Conservation (phyloP, 2,888 invertebrate species). For the Amiota mariae region DNA sequence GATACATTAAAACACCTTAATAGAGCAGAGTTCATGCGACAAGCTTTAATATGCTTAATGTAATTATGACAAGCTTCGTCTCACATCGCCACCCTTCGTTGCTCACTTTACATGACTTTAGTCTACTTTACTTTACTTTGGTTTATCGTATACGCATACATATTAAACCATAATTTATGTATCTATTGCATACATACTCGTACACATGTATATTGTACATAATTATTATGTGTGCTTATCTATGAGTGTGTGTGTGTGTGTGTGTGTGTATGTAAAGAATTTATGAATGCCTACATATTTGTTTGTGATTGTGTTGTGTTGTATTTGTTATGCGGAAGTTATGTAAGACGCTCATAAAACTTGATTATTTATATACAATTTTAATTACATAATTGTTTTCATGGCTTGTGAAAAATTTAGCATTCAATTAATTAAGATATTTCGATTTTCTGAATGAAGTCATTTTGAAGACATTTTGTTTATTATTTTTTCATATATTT, state of each 20-base stretch:
- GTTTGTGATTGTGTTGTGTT: not conserved
- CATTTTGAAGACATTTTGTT: too few relatives aligned
- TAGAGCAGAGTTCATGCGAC: not conserved
- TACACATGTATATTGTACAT: not conserved
- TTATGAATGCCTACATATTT: not conserved
- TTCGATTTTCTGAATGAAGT: too few relatives aligned
- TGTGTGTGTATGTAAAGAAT: not conserved
- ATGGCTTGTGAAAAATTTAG: too few relatives aligned
- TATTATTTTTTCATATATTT: too few relatives aligned
- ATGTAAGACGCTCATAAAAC: not conserved
- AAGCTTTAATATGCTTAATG: slow-evolving; percentile 22
- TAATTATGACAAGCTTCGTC: slow-evolving; percentile 25
- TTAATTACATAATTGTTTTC: not conserved
- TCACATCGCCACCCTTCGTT: not conserved
- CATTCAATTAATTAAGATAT: too few relatives aligned
- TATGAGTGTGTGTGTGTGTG: not conserved
- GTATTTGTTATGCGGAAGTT: not conserved
- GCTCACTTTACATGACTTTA: not conserved
- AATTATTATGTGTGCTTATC: too few relatives aligned
- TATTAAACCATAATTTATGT: slow-evolving; percentile 15
- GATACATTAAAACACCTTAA: slow-evolving; percentile 1
- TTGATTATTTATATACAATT: not conserved
- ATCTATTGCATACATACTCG: not conserved
- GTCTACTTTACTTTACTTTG: slow-evolving; percentile 2
- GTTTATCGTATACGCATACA: slow-evolving; percentile 24